These are phyloP conservation scores for Cepaea hortensis DNA, from an alignment of 2,888 invertebrate genomes.

Conservation along the genomic window DNA sequence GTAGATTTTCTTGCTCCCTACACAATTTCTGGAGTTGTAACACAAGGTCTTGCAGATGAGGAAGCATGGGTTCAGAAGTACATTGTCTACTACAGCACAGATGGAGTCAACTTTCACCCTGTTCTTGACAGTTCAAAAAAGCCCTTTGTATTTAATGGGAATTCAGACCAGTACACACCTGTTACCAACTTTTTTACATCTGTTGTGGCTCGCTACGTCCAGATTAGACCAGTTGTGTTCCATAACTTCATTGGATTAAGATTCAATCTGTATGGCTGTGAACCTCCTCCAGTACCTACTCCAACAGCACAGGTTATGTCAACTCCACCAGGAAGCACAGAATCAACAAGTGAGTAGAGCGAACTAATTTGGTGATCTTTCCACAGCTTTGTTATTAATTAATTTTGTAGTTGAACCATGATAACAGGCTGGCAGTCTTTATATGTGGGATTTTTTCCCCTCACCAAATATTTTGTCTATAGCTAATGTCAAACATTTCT, in stretches of 20 bases:
- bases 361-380: too few relatives aligned
- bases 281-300: slow-evolving; percentile 58
- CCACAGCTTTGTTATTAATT: too few relatives aligned
- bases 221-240: slow-evolving; percentile 75
- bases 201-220: slow-evolving; percentile 59
- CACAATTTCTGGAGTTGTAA: slow-evolving; percentile 62
- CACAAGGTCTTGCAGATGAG: slow-evolving; percentile 59
- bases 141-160: slow-evolving; percentile 78
- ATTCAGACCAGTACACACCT: slow-evolving; percentile 55
- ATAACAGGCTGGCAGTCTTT: too few relatives aligned
- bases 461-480: too few relatives aligned
- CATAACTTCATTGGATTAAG: slow-evolving; percentile 61
- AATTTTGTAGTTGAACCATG: too few relatives aligned
- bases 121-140: slow-evolving; percentile 9
- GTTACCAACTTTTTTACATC: slow-evolving; percentile 50
- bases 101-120: slow-evolving; percentile 58
- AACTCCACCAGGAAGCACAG: slow-evolving; percentile 18
- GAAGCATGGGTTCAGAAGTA: slow-evolving; percentile 61
- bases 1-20: slow-evolving; percentile 62
- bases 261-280: slow-evolving; percentile 66
- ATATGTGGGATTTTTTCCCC: too few relatives aligned
- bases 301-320: slow-evolving; percentile 44
- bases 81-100: slow-evolving; percentile 60
- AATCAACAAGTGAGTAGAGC: background rate
- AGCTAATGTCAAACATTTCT: too few relatives aligned